A percentile compares a stretch with the other conserved stretches of the same genome.
Evolutionary conservation across 2,113 vertebrate genomes (phyloP).

Genomic region (Oenanthe oenanthe): DNA sequence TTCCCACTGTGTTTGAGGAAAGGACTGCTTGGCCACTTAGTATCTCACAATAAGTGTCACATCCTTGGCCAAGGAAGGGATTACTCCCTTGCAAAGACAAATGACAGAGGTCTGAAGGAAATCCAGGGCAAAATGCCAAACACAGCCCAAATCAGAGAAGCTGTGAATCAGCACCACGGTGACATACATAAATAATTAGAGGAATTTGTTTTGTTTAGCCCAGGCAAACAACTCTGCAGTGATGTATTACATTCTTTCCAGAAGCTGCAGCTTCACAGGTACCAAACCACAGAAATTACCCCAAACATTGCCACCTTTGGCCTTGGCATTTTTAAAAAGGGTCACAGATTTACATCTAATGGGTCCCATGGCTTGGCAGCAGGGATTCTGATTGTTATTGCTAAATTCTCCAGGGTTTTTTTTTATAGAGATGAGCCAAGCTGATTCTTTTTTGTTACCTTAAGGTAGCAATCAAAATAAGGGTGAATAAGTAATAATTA

Average conservation of each 20-base stretch:
- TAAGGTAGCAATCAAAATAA: background rate
- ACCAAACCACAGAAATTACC: background rate
- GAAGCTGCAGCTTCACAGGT: background rate
- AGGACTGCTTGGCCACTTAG: background rate
- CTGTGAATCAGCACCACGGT: slow-evolving; percentile 36
- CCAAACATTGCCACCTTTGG: background rate
- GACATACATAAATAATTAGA: slow-evolving; percentile 22
- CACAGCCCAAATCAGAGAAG: background rate
- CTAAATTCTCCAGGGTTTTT: background rate
- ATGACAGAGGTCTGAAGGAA: background rate
- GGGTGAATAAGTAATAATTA: background rate
- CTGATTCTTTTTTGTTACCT: background rate
- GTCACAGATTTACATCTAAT: background rate
- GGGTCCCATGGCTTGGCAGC: background rate
- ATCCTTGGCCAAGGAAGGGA: background rate
- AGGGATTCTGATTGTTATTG: background rate
- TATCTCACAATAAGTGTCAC: slow-evolving; percentile 11
- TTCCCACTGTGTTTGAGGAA: background rate
- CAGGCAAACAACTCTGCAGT: background rate
- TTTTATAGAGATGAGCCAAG: background rate
- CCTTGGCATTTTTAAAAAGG: background rate
- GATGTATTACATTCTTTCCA: background rate
- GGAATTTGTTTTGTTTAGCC: slow-evolving; percentile 39
- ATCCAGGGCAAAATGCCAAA: slow-evolving; percentile 21
- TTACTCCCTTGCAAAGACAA: background rate